These are phyloP conservation scores for Drosophila heteroneura DNA, from an alignment of 2,888 invertebrate species.

Conservation along the genomic window DNA sequence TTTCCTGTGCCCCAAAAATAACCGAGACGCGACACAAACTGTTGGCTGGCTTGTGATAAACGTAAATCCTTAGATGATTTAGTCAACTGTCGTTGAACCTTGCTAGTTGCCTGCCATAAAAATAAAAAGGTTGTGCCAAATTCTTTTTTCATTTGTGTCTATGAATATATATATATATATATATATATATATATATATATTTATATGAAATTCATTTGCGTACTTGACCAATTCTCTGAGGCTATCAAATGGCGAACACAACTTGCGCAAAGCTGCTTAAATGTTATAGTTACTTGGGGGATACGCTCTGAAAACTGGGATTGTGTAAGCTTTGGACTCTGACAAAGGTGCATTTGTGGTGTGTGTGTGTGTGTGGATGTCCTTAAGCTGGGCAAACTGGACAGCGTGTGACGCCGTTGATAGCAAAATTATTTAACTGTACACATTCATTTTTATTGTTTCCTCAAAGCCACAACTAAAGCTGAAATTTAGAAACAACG, in stretches of 20 bases:
- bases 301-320: background rate
- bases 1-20: slow-evolving; percentile 60
- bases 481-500: background rate
- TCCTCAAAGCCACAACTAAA: slow-evolving; percentile 5
- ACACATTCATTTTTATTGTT: slow-evolving; percentile 62
- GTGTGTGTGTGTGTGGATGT: slow-evolving; percentile 7
- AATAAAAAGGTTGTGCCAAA: slow-evolving; percentile 38
- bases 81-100: slow-evolving; percentile 65
- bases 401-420: slow-evolving; percentile 61
- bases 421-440: slow-evolving; percentile 65
- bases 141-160: slow-evolving; percentile 38
- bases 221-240: slow-evolving; percentile 26
- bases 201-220: slow-evolving; percentile 49
- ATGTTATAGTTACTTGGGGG: slow-evolving; percentile 79
- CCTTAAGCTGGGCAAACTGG: slow-evolving; percentile 45
- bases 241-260: slow-evolving; percentile 71
- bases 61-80: slow-evolving; percentile 77
- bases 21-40: slow-evolving; percentile 14
- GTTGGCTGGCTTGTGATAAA: slow-evolving; percentile 53
- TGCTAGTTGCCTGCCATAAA: slow-evolving; percentile 71
- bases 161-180: slow-evolving; percentile 23
- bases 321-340: slow-evolving; percentile 18
- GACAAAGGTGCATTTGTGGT: slow-evolving; percentile 54
- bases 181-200: slow-evolving; percentile 21
- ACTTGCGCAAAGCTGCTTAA: slow-evolving; percentile 82